Base-by-base conservation (phyloP, 1,140 invertebrate species). In the Megalonaias nervosa region DNA sequence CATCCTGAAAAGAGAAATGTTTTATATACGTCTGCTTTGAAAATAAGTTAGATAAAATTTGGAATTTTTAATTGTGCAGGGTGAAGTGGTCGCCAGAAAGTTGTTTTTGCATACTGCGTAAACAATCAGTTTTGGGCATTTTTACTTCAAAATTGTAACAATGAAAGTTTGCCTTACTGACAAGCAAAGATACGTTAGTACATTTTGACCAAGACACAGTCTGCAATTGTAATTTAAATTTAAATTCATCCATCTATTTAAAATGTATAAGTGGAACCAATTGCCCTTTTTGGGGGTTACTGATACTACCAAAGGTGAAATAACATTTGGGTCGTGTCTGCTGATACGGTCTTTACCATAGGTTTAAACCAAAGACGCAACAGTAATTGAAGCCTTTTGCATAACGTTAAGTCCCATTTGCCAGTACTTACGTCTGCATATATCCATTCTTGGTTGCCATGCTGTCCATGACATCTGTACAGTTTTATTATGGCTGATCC, bases 371-470 rank as follows among this genome's bases (percentile, higher is more conserved):
- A 13, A 58, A 23, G 14, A 71, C 17, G 2, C 14, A 23, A 71
- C 26, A 59, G 1, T 23, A 71, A 15, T 15, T 21, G 16, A 70
- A 26, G 12, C 21, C 31, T 58, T 5, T 21, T n/a, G 19, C 48
- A 57, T 21, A 12, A n/a, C 38, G 26, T 19, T 21, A 11, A n/a
- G 57, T 48, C 1, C 21, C n/a, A 21, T n/a, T 69, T 26, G n/a
- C 1, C 4, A 21, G 12, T 4, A 62, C 71, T 60, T 60, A 75
- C 78, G 3, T 67, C 56, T 70, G 68, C 67, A 17, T 80, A 75
- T 67, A 67, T 58, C 31, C 72, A 80, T 13, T 60, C 62, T 60
- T 80, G 78, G 16, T 74, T 59, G 19, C 78, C 73, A 38, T 68
- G 58, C 17, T n/a, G 16, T 14, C 64, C 31, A 56, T 80, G 78